Base-by-base conservation (phyloP, 2,113 vertebrate species). In the Chloebia gouldiae region DNA sequence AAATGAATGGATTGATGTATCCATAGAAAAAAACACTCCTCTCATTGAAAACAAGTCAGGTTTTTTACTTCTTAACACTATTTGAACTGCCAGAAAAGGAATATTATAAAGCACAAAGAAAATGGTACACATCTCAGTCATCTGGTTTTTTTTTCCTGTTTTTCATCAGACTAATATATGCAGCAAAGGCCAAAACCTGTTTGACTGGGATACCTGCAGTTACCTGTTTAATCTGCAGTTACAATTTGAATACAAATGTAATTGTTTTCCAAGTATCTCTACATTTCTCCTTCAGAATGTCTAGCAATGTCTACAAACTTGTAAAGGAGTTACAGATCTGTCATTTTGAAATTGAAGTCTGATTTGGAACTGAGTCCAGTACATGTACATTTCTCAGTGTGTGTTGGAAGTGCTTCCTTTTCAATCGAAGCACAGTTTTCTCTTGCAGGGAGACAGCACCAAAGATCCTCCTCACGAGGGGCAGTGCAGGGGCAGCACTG, bases 111-210 rank as follows among this genome's bases (percentile, higher is more conserved):
- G 51, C 30, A 73, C 71, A 68, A 61, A 57, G 60, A 51, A 83
- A 84, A 57, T 37, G 6, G 14, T 66, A 33, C 19, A 83, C 92
- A 83, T 93, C 54, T 94, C 89, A 92, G 86, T 92, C 92, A 77
- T 90, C 89, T 76, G 18, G 39, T 92, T 87, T 90, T 97, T 97
- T 93, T 93, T 97, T 97, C 77, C 88, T 97, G 96, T 97, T 98
- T 97, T 93, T 75, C 94, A 72, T 96, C 56, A 75, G 59, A 51
- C 13, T 84, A 63, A 45, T n/a, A 9, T 77, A 53, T 61, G 51
- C 6, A 8, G 33, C 50, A 86, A 27, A 88, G 45, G 35, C 44
- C 17, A 81, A n/a, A 65, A 64, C 87, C 86, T 84, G 40, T 86
- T 81, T 91, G 20, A 42, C 42, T 61, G 73, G 47, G 33, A 39